These are phyloP conservation scores for Norana najaformis DNA, from an alignment of 2,888 invertebrate genomes.

Conservation along the genomic window DNA sequence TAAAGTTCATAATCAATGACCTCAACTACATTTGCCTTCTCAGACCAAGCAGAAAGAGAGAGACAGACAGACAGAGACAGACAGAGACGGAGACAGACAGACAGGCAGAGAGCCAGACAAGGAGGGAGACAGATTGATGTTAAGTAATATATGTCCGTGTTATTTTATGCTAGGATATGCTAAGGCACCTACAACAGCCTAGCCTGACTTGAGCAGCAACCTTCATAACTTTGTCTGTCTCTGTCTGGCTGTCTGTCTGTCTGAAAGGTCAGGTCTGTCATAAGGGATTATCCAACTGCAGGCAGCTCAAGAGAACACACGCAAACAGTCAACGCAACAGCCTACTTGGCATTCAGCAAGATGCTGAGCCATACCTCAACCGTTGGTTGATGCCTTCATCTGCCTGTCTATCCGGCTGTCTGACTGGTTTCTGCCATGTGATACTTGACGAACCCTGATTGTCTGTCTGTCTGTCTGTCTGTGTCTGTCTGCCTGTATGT, in stretches of 20 bases:
- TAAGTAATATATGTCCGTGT: too few species aligned
- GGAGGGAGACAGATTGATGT: too few species aligned
- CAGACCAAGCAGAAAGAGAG: too few species aligned
- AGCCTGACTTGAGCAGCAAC: not conserved
- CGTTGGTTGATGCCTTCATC: not conserved
- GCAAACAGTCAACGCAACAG: not conserved
- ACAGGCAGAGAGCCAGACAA: too few species aligned
- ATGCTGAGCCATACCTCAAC: not conserved
- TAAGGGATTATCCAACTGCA: not conserved
- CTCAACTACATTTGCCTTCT: too few species aligned
- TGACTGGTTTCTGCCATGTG: not conserved
- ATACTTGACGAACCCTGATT: too few species aligned
- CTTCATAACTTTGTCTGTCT: not conserved
- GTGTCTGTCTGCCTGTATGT: too few species aligned
- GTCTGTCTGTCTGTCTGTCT: conserved; percentile 3
- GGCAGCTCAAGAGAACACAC: not conserved
- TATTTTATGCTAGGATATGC: not conserved
- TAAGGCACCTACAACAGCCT: not conserved
- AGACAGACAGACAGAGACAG: too few species aligned
- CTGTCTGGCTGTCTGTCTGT: not conserved
- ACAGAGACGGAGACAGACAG: too few species aligned
- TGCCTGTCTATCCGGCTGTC: not conserved
- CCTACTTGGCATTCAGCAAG: not conserved
- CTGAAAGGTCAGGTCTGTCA: not conserved
- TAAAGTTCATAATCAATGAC: too few species aligned